phyloP scores from a whole-genome alignment of 2,797 vertebrate species.

The Galagoides demidoff region DNA sequence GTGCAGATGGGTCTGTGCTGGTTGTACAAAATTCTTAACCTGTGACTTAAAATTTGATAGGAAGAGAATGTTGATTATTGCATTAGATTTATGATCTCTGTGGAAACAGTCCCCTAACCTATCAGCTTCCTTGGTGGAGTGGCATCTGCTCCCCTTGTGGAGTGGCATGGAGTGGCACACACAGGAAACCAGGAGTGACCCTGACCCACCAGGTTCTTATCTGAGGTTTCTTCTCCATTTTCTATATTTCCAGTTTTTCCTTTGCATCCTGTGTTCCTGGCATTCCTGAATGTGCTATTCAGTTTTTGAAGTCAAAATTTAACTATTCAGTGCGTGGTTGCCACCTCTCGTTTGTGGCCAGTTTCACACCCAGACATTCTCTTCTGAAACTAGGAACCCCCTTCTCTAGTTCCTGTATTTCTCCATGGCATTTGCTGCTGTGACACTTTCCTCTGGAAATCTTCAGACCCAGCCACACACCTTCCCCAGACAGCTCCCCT shows the following conservation, averaged over 20 bases:
- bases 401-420: not conserved
- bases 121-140: not conserved
- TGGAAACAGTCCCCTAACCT: not conserved
- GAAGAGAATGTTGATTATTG: not conserved
- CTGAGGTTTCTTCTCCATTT: not conserved
- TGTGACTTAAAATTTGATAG: constrained; percentile 4
- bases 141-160: not conserved
- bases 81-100: not conserved
- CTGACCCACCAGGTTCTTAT: not conserved
- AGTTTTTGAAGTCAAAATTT: not conserved
- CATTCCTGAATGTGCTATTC: not conserved
- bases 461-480: no score
- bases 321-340: not conserved
- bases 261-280: not conserved
- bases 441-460: not conserved
- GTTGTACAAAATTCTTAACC: not conserved
- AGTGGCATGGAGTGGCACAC: not conserved
- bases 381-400: rapidly evolving
- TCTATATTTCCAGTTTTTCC: not conserved
- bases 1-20: not conserved
- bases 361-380: not conserved
- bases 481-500: not conserved
- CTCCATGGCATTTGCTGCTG: not conserved
- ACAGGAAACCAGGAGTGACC: not conserved
- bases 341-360: not conserved